Evolutionary conservation across 1,140 invertebrate species (phyloP).

Genomic region (Palaemon carinicauda): DNA sequence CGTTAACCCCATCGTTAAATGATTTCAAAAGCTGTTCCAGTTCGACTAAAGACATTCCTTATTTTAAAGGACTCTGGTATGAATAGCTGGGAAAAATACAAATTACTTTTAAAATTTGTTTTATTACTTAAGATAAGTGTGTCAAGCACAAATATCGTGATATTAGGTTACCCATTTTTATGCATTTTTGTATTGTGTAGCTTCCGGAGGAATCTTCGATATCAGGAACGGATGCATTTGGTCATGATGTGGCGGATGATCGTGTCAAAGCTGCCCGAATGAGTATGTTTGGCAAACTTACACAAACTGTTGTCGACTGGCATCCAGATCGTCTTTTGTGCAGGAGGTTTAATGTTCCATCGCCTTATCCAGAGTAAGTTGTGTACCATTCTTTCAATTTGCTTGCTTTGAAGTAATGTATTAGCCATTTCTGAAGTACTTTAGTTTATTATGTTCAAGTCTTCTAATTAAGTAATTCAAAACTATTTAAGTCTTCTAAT

Average conservation of each 20-base stretch:
- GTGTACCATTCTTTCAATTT: background rate
- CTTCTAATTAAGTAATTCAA: no score
- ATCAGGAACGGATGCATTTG: background rate
- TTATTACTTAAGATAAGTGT: no score
- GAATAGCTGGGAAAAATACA: no score
- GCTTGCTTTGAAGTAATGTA: background rate
- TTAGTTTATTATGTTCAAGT: background rate
- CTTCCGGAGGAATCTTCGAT: background rate
- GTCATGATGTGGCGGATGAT: slow-evolving; percentile 56
- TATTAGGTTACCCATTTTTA: background rate
- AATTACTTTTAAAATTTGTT: no score
- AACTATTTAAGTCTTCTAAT: no score
- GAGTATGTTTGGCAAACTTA: slow-evolving; percentile 85
- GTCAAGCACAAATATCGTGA: background rate
- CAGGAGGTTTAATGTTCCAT: slow-evolving; percentile 91
- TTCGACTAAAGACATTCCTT: no score
- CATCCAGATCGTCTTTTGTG: slow-evolving; percentile 85
- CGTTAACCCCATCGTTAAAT: no score
- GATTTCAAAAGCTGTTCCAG: no score
- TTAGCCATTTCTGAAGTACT: background rate
- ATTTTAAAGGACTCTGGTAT: no score
- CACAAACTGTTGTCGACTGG: slow-evolving; percentile 80
- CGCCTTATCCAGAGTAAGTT: slow-evolving; percentile 76
- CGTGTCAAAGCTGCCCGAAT: slow-evolving; percentile 74
- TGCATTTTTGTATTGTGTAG: background rate